Base-by-base conservation (phyloP, 2,888 invertebrate species). In the Protophormia terraenovae region DNA sequence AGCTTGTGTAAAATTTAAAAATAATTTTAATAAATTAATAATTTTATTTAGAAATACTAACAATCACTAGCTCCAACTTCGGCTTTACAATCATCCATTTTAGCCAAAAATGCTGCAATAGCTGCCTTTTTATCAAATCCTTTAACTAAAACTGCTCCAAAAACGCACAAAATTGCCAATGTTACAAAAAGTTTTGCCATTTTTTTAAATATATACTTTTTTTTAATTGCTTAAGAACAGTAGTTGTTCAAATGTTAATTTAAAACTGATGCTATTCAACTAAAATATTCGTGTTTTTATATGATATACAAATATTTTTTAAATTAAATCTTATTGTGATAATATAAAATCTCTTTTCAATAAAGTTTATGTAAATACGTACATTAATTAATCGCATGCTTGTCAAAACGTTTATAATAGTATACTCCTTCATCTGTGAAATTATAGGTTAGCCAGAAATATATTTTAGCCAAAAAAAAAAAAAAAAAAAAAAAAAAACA, bases 31-130 rank as follows among this genome's bases (percentile, higher is more conserved):
- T n/a, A n/a, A 7, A 16, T 41, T 5, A 47, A 41, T 29, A 38
- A 1, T 47, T 0, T 47, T 47, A 7, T 47, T 19, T 47, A 3
- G 0, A 1, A 45, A 24, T 38, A 55, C 62, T 10, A 73, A 90
- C 89, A 87, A 62, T 90, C 88, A 6, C 80, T 87, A 22, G 92
- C 92, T 3, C 91, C 90, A 3, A 88, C 87, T 81, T 91, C 89
- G 1, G 53, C 82, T 47, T 89, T 87, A 80, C 92, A 93, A 7
- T 75, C 50, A 10, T 89, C 88, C 6, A 88, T 88, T 22, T 67
- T 38, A 14, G 72, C 67, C 83, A 88, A 71, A n/a, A 90, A 88
- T 22, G 87, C 85, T 45, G 87, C 88, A 5, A 89, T 14, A 12
- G 88, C 87, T 58, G 88, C 89, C 45, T 89, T 88, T 16, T 89